Percentiles rank a stretch among this genome's conserved stretches.
These are phyloP conservation scores for Chroicocephalus ridibundus DNA, from an alignment of 2,113 vertebrate genomes.

Conservation along the genomic window DNA sequence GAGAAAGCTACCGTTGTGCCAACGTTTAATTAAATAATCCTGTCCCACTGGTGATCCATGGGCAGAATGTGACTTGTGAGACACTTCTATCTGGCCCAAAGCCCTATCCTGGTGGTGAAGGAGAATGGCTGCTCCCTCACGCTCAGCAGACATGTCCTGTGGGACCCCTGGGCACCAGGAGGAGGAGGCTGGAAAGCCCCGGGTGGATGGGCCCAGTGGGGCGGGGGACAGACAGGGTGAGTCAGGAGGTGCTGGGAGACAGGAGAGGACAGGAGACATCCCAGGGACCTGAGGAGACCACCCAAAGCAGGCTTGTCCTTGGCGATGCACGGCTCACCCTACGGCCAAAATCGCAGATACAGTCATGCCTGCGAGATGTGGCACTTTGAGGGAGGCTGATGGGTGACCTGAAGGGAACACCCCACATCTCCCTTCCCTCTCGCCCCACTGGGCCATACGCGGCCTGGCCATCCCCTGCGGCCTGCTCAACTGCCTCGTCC, in stretches of 20 bases:
- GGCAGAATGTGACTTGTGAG: not conserved
- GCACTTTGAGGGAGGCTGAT: fast-evolving
- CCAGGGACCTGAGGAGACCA: not conserved
- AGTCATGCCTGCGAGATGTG: not conserved
- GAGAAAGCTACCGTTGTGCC: not conserved
- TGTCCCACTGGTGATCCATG: fast-evolving
- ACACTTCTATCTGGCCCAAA: not conserved
- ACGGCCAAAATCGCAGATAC: fast-evolving
- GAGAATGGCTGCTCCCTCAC: not conserved
- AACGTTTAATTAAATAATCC: not conserved
- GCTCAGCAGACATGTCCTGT: not conserved
- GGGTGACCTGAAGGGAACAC: fast-evolving
- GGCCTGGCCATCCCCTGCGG: fast-evolving
- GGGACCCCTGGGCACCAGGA: fast-evolving
- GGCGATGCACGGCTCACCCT: fast-evolving
- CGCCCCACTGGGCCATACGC: fast-evolving
- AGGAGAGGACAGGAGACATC: not conserved
- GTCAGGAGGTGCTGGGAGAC: not conserved
- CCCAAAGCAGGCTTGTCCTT: too few relatives aligned
- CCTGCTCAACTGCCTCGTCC: not conserved
- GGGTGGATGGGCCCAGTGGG: fast-evolving
- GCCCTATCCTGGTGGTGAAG: fast-evolving
- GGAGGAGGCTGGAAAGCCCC: not conserved
- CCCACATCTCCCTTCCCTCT: too few relatives aligned
- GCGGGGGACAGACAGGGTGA: too few relatives aligned